Evolutionary conservation across 2,113 vertebrate species (phyloP), one percentile per base, ranked within the genome.

Genomic region (Phyllopteryx taeniolatus): DNA sequence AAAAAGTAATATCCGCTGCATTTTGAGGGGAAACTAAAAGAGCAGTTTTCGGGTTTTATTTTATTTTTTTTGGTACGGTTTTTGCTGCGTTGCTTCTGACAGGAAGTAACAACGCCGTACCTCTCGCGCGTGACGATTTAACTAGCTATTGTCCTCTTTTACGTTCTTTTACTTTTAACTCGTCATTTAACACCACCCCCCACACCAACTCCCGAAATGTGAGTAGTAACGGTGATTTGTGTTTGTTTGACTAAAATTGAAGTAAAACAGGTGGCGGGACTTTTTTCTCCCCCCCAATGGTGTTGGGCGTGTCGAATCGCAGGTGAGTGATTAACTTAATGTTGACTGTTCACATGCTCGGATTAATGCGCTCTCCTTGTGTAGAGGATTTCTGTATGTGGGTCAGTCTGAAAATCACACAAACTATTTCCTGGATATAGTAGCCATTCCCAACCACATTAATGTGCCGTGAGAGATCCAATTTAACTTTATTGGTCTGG

Each of bases 221-320:
- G 15, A 42, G 35, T 0, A 51, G 57, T 31, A 20, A 17, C 2
- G 46, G 15, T n/a, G 33, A 53, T 4, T 4, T 15, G 2, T 14
- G 2, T 14, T 3, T 9, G 62, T 20, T 13, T 4, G 68, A 74
- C 47, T 27, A 42, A 15, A 5, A 27, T 9, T 72, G 61, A 42
- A 27, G 56, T 59, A 13, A 51, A 72, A 67, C 81, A 82, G 80
- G 79, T 80, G 86, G 51, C 20, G 15, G 51, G 31, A 57, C 8
- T 61, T 6, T n/a, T 74, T 70, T 62, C 53, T 27, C 17, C 43
- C 19, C 5, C 19, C 33, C 15, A 67, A 66, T 68, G 0, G 8
- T 56, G 12, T 74, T 72, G 86, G 86, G 86, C 69, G 87, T 85
- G 86, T 76, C 85, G 0, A 39, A 8, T 44, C 4, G 2, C 86